Conservation (phyloP, 2,113 vertebrate genomes). For the Dipodomys merriami region DNA sequence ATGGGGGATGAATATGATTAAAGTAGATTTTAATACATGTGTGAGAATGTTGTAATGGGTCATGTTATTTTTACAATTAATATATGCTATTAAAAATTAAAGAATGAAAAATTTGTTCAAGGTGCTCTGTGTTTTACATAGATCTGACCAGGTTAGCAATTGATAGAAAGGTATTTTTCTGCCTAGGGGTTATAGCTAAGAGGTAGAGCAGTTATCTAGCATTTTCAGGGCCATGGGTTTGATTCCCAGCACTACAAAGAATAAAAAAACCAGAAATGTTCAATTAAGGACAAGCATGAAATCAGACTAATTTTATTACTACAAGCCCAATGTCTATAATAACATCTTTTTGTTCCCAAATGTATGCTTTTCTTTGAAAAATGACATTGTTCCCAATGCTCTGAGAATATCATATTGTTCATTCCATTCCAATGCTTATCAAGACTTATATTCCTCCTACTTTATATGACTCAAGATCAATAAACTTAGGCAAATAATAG, state of each 20-base stretch:
- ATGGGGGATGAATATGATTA: not conserved
- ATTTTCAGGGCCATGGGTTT: too few species aligned
- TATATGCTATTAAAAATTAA: not conserved
- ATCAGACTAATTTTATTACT: not conserved
- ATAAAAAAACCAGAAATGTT: too few species aligned
- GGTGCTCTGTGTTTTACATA: conserved; percentile 37
- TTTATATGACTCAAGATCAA: conserved; percentile 46
- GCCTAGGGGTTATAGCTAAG: too few species aligned
- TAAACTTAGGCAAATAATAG: conserved; percentile 53
- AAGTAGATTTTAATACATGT: not conserved
- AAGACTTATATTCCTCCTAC: conserved; percentile 53
- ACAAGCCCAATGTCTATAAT: conserved; percentile 24
- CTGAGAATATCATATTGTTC: conserved; percentile 39
- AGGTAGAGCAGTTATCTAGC: too few species aligned
- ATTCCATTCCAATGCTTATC: conserved; percentile 58
- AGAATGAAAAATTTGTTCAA: not conserved
- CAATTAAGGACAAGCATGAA: conserved; percentile 38
- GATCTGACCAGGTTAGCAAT: not conserved
- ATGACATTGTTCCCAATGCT: conserved; percentile 6
- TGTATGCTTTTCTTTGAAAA: conserved; percentile 9
- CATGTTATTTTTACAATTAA: not conserved
- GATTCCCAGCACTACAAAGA: too few species aligned
- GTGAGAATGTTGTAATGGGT: not conserved
- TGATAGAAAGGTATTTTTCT: conserved; percentile 30
- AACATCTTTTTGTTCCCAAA: not conserved